Base-by-base conservation (phyloP, 1,140 invertebrate species). In the Pteromalus puparum region DNA sequence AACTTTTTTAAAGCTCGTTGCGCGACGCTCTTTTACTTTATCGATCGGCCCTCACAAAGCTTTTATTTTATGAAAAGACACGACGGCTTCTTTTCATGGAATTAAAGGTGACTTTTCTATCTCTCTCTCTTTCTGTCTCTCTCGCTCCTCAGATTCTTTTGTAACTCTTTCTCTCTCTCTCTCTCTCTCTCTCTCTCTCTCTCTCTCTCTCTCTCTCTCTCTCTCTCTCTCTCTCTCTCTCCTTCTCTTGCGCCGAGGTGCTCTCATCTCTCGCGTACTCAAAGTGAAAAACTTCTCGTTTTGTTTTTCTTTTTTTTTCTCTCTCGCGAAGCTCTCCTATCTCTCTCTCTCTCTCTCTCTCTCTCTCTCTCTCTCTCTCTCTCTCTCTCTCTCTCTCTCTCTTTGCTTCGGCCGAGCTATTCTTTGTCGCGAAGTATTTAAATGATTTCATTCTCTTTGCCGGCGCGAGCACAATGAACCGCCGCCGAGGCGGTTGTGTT, bases 41-140 rank as follows among this genome's bases (percentile, higher is more conserved):
- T 85, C 65, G 84, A 81, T 81, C 78, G 46, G 24, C 26, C 61
- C 70, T 75, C 61, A 26, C 72, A 77, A 77, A 85, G 79, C 84
- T 85, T 85, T 85, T 81, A 81, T 85, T 85, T 85, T 77, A 77
- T 81, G 74, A 85, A 85, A 61, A 81, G 79, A 81, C 84, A 77
- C 74, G 61, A 85, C 78, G 78, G 61, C 83, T 84, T 78, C 79
- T 72, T 81, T 85, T 81, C 79, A 77, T 81, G 67, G 74, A 84
- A 86, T 81, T 85, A 86, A 84, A 86, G 85, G 83, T 82, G 72
- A 26, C 81, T 75, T 84, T 13, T 75, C 53, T 34, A 61, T 30
- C 53, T 81, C 30, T 68, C 65, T 73, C 74, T 26, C 79, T 21
- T 72, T 10, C 15, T 15, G 42, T 80, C 28, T 21, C 28, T 79